These are phyloP conservation scores for Bradypodion ventrale DNA, from an alignment of 2,797 vertebrate species.

Conservation along the genomic window DNA sequence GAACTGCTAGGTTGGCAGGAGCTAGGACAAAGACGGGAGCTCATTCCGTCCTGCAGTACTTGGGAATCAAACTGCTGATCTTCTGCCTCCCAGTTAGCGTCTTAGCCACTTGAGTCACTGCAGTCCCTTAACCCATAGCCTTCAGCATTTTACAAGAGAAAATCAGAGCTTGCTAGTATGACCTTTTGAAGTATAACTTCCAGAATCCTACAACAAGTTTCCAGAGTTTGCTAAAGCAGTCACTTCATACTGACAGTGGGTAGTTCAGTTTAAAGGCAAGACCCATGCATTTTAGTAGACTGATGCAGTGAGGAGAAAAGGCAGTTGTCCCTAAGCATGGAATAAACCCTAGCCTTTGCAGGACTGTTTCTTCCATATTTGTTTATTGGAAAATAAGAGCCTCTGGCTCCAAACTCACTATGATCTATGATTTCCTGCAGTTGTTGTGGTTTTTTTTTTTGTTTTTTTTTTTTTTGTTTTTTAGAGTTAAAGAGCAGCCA, in stretches of 20 bases:
- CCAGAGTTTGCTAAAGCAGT: not conserved
- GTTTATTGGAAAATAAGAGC: not conserved
- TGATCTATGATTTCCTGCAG: not conserved
- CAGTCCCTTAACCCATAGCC: too few relatives aligned
- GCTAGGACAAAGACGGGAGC: too few relatives aligned
- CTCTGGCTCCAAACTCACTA: not conserved
- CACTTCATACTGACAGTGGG: not conserved
- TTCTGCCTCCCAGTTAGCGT: too few relatives aligned
- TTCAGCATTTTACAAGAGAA: not conserved
- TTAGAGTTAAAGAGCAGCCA: not conserved
- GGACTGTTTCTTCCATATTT: not conserved
- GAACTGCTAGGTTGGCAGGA: too few relatives aligned
- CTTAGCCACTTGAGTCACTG: too few relatives aligned
- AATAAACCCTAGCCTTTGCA: not conserved
- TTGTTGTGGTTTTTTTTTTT: too few relatives aligned
- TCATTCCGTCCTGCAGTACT: too few relatives aligned
- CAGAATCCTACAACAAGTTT: too few relatives aligned
- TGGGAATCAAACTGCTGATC: too few relatives aligned
- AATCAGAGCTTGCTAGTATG: not conserved
- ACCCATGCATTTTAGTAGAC: not conserved
- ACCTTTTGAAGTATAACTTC: too few relatives aligned
- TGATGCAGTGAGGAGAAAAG: not conserved
- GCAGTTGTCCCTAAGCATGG: not conserved
- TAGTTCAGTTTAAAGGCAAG: not conserved
- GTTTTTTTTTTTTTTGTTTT: too few relatives aligned